Evolutionary conservation across 2,797 vertebrate genomes (phyloP), one percentile per base, ranked within the genome.

Genomic region (Naso thynnoides): DNA sequence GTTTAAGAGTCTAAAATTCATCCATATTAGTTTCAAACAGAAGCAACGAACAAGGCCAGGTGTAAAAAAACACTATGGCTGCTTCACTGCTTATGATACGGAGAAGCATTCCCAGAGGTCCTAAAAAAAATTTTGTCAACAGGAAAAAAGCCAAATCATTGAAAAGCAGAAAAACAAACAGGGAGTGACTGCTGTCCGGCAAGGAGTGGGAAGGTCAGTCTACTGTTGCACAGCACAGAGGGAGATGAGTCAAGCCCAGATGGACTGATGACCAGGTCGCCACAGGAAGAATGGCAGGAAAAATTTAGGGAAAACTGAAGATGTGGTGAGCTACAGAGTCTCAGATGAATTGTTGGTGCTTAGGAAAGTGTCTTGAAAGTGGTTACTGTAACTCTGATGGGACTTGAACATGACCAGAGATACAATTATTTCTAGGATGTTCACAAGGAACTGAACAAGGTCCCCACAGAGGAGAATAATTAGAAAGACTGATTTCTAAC

Each of bases 231-330:
- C 57, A 83, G 76, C 78, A 68, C 78, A 85, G 79, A 79, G 61
- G 83, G 84, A 72, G 73, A 70, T 59, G 87, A 79, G 81, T 88
- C 72, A 59, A 18, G 70, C 52, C 82, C 88, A 90, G 88, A 89
- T 88, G 89, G 89, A 89, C 70, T 7, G 8, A 71, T 49, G 81
- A 83, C 76, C 82, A 47, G 82, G 77, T 82, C 72, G 11, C 59
- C 76, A 53, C 67, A 16, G 76, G 73, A 59, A 50, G 60, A 52
- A 36, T 9, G 65, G 31, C 33, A 10, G 55, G 44, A 72, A 64
- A 48, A 38, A 29, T 15, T 10, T 33, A 15, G 47, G 8, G 4
- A 45, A 33, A 27, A 3, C 27, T 39, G 16, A 62, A 45, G 67
- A 73, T 55, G n/a, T 2, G 33, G 42, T n/a, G 61, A 61, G 55